Percentiles rank a stretch among this genome's conserved stretches.
Conservation (phyloP, 2,113 vertebrate genomes). For the Columba janthina region DNA sequence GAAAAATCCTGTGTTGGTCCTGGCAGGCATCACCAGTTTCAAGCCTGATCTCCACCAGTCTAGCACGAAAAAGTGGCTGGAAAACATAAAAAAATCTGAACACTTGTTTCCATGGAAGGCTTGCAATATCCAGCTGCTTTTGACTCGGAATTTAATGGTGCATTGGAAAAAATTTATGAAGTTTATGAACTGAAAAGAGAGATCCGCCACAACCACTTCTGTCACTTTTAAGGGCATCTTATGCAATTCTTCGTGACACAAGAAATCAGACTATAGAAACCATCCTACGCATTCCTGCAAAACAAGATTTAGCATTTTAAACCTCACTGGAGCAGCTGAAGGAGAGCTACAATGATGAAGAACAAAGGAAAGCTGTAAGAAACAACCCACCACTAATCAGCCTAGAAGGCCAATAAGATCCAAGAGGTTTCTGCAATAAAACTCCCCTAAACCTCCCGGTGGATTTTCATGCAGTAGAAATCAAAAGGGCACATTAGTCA, state of each 20-base stretch:
- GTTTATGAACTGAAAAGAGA: constrained; percentile 28
- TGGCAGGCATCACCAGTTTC: neutral
- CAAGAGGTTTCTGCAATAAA: constrained; percentile 50
- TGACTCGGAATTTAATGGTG: neutral
- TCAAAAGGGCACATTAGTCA: constrained; percentile 60
- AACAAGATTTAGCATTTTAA: neutral
- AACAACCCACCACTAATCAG: constrained; percentile 20
- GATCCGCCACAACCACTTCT: neutral
- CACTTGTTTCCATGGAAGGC: neutral
- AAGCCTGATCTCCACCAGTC: neutral
- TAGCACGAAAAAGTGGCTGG: neutral
- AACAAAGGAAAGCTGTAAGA: neutral
- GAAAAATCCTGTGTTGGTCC: neutral
- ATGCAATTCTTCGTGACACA: neutral
- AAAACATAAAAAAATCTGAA: neutral
- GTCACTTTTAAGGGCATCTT: neutral
- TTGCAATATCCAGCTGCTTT: neutral
- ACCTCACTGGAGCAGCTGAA: neutral
- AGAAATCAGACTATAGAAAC: neutral
- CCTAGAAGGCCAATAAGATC: constrained; percentile 32
- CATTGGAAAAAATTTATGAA: constrained; percentile 16
- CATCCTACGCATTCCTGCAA: neutral
- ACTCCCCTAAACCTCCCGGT: constrained; percentile 36
- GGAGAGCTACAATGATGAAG: neutral
- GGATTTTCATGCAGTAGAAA: constrained; percentile 46